phyloP scores from a whole-genome alignment of 2,888 invertebrate genomes.

The Cremastinae sp. region DNA sequence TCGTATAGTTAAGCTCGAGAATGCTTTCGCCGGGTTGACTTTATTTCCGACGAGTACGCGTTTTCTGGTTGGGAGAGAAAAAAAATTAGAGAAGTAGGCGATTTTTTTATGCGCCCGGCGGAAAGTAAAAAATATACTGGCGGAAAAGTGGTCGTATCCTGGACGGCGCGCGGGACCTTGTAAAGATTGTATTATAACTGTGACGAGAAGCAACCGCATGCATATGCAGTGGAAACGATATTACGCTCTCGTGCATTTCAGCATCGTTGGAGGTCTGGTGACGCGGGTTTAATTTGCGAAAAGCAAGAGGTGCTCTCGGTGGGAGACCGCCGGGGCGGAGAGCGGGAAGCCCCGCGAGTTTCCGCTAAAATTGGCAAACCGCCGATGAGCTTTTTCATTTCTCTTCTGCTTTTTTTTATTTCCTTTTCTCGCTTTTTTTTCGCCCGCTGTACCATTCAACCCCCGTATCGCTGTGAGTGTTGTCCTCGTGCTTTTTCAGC shows the following conservation, averaged over 20 bases:
- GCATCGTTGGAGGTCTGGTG: conserved; percentile 44
- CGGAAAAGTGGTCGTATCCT: not conserved
- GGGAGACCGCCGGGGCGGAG: conserved; percentile 3
- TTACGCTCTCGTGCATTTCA: conserved; percentile 46
- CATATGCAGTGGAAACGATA: conserved; percentile 37
- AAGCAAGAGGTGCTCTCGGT: conserved; percentile 19
- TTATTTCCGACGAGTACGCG: no score
- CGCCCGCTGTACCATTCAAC: not conserved
- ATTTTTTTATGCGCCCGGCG: not conserved
- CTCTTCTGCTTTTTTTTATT: not conserved
- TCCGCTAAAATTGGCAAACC: conserved; percentile 59
- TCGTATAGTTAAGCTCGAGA: no score
- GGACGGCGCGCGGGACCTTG: not conserved
- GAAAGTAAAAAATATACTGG: not conserved
- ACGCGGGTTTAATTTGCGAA: conserved; percentile 58
- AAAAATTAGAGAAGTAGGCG: not conserved
- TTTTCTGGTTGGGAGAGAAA: not conserved
- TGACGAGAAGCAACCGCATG: conserved; percentile 21
- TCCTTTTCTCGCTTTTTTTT: not conserved
- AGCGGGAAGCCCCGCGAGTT: conserved; percentile 12
- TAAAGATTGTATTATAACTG: not conserved
- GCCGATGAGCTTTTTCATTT: conserved; percentile 57
- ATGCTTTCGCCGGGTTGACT: no score
- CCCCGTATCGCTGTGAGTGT: conserved; percentile 23
- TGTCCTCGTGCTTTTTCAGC: conserved; percentile 22